Base-by-base conservation (phyloP, 30 jellyfish, hydroid and myxozoan species). In the Pelagia noctiluca region DNA sequence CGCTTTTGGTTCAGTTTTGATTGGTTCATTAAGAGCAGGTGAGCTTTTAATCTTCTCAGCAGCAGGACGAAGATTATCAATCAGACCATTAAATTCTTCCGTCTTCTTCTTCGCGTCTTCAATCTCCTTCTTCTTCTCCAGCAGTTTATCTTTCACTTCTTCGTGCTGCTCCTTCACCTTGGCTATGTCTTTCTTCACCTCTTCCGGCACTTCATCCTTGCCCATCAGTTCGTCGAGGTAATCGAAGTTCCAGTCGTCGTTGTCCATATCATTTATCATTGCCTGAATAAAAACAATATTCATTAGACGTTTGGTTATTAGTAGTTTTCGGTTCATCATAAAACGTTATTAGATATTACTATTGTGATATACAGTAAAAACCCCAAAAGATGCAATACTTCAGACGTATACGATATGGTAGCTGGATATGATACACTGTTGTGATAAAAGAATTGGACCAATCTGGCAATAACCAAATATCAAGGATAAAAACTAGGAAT, bases 11-110 rank as follows among this genome's bases (percentile, higher is more conserved):
- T 91, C 80, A 34, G 70, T 35, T 37, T 89, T 80, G 31, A 85
- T 36, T n/a, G 98, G 96, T 33, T 91, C 95, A 16, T 30, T 62
- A 34, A 90, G 53, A 7, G 71, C 38, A 22, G 96, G 84, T 1
- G 46, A 33, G 33, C 66, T 68, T 23, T 81, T 60, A 3, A 76
- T 49, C 23, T 30, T 1, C 2, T 49, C 73, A 0, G 87, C 67
- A 75, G 74, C 78, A 22, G 65, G 82, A 19, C 70, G 57, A n/a
- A 91, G 60, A 24, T 71, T 83, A 21, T 85, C 96, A 3, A 74
- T 63, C 76, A 91, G 47, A 22, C 71, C 85, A 22, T 91, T 72
- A 60, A 84, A 91, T 26, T 84, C 96, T 61, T 78, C 83, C 18
- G 87, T 33, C 32, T 48, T 68, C 64, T 75, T 47, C 38, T 42